Evolutionary conservation across 2,888 invertebrate species (phyloP), one percentile per base, ranked within the genome.

Genomic region (Andrena marginata): DNA sequence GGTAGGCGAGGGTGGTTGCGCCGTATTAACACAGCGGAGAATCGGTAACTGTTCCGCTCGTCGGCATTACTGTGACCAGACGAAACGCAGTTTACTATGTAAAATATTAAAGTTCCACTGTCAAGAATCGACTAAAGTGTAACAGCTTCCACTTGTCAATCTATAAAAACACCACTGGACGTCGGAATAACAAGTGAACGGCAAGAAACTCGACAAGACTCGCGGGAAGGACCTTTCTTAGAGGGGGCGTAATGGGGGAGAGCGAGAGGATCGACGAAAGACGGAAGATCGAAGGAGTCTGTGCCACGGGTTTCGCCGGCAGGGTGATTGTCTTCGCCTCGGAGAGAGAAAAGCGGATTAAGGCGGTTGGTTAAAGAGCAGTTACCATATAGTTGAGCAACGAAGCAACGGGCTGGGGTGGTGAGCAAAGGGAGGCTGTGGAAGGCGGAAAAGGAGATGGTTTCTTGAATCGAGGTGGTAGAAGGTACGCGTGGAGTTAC

Each of bases 291-390:
- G 85, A 82, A 85, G 80, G 77, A 73, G 77, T 79, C 60, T 73
- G 64, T 65, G 73, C 68, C 7, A 74, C 59, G 67, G 71, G 73
- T 77, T 74, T 80, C 78, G 82, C 69, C 74, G 56, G 26, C 31
- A 35, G 75, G 87, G 84, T 87, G 88, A 91, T 89, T 91, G 89
- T 89, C 90, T 89, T 88, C 85, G 80, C 71, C 77, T 79, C 73
- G 85, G 82, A 72, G 74, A 87, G 85, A 84, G 90, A 75, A 91
- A 91, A 92, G 89, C 90, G 90, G 91, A 92, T 92, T 91, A 91
- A 90, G 86, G 90, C 85, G 89, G 90, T 91, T 89, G 89, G 89
- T 91, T 91, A 91, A 91, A 91, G 92, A 91, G 89, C 90, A 91
- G 89, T 91, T 91, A 89, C 89, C 86, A 86, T 90, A 90, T 74